phyloP scores from a whole-genome alignment of 2,888 invertebrate genomes.

The Thymelicus sylvestris region DNA sequence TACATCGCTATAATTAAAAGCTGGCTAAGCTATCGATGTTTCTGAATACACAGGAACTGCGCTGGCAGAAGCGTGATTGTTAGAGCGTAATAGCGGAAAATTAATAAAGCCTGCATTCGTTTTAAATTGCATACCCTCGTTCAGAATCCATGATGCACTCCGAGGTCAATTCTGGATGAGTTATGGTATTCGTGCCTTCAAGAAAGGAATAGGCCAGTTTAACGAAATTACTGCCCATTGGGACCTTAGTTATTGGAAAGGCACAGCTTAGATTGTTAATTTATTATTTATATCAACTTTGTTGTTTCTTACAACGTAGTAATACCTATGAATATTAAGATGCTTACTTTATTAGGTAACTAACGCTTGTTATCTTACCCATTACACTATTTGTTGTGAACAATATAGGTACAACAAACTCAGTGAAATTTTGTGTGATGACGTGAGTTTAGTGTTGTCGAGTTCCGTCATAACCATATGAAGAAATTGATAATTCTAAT shows the following conservation, averaged over 20 bases:
- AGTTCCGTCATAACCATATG: too few species aligned
- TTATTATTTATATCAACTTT: constrained; percentile 3
- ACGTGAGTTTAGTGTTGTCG: not conserved
- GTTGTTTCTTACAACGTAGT: not conserved
- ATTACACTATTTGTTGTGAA: too few species aligned
- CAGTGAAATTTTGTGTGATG: too few species aligned
- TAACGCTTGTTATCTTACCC: not conserved
- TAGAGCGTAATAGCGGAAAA: constrained; percentile 49
- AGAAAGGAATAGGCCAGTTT: constrained; percentile 17
- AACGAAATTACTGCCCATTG: constrained; percentile 24
- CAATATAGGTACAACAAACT: too few species aligned
- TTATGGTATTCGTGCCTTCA: constrained; percentile 29
- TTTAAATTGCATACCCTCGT: constrained; percentile 40
- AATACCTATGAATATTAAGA: not conserved
- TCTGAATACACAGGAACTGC: constrained; percentile 18
- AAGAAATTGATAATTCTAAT: too few species aligned
- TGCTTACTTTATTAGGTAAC: constrained; percentile 17
- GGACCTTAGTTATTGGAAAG: constrained; percentile 3
- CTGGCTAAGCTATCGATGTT: constrained; percentile 16
- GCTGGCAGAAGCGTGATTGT: constrained; percentile 35
- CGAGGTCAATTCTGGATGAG: constrained; percentile 36
- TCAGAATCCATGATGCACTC: constrained; percentile 39
- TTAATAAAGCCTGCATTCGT: constrained; percentile 45
- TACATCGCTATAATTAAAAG: not conserved
- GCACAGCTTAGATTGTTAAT: constrained; percentile 19